These are phyloP conservation scores for Saguinus imperator DNA, from an alignment of 2,113 vertebrate species.

Conservation along the genomic window DNA sequence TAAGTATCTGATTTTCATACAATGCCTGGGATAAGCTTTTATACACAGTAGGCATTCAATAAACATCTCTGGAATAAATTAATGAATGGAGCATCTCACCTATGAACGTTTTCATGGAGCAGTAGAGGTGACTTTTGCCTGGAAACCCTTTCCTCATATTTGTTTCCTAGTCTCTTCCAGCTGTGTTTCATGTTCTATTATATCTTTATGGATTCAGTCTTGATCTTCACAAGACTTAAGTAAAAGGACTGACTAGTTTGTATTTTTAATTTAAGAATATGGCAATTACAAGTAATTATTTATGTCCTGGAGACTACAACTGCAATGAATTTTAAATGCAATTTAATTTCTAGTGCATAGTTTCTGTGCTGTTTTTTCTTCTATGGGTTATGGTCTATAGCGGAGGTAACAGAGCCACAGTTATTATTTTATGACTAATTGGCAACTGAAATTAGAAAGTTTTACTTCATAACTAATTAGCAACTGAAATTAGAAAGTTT, in stretches of 20 bases:
- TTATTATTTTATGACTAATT: background rate
- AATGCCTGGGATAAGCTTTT: background rate
- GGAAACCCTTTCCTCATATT: background rate
- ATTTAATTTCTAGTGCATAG: background rate
- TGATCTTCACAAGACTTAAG: background rate
- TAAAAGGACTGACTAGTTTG: background rate
- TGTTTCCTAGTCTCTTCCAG: background rate
- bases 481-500: slow-evolving; percentile 26
- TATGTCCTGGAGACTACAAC: background rate
- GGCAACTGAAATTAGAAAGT: background rate
- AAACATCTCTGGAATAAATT: background rate
- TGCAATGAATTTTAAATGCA: background rate
- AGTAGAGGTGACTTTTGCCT: background rate
- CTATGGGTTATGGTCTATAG: background rate
- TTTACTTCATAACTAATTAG: background rate
- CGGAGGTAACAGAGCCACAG: background rate
- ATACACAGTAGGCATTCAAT: background rate
- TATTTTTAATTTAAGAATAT: background rate
- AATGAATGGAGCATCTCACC: background rate
- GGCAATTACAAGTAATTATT: background rate
- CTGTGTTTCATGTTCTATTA: background rate
- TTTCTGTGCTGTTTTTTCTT: background rate
- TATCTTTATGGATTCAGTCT: background rate
- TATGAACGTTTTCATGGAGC: background rate
- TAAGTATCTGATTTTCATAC: background rate